Evolutionary conservation across 2,888 invertebrate genomes (phyloP), one percentile per base, ranked within the genome.

Genomic region (Drosophila acutilabella): DNA sequence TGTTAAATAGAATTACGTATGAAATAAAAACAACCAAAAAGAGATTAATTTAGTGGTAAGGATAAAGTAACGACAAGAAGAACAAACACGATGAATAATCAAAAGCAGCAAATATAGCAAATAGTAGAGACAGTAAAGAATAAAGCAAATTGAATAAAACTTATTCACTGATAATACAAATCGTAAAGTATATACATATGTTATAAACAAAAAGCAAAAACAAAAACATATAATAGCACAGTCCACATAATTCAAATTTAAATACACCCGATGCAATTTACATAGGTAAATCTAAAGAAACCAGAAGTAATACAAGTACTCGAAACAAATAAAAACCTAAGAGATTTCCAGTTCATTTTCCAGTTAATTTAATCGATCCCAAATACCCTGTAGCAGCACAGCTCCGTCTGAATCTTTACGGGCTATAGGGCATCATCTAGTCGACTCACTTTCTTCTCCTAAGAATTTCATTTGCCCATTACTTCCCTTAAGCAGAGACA

Each of bases 1-100:
- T 83, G 88, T 89, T 87, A 87, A 83, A 83, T 89, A 83, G 89
- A 83, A 66, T 86, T 86, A 88, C 68, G 71, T 42, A n/a, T 59
- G 68, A 50, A 47, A 42, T 30, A 30, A 30, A 30, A 30, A 30
- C 30, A 30, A 30, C 30, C 52, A 48, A 48, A 53, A 59, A 60
- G 23, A 61, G 58, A 71, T 64, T 33, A 30, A 66, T 51, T 64
- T 84, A 82, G 83, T 50, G 64, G 52, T 73, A 86, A 38, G 58
- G 13, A 26, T 36, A 41, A 33, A 13, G 36, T 13, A 47, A 59
- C 18, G 62, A 58, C 61, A 54, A 48, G 57, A 71, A 64, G 66
- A 73, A 64, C 74, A 18, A 56, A 54, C n/a, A 75, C 80, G 77
- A 88, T 86, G 70, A 84, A 70, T 80, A 88, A 86, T 89, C 86